phyloP scores from a whole-genome alignment of 2,113 vertebrate species.

The Orthochromis indermauri region DNA sequence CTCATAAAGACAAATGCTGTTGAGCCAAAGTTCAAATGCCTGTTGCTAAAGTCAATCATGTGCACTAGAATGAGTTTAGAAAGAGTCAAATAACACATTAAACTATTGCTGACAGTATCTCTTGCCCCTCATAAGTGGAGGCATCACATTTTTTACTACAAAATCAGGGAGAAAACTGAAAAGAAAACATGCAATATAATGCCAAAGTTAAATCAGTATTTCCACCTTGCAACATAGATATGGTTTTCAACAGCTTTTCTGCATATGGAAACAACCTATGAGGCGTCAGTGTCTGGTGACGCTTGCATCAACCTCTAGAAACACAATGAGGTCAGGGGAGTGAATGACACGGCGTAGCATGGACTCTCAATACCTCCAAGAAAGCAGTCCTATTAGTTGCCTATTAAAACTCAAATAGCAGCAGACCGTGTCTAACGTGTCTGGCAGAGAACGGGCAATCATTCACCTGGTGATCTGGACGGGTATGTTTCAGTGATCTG shows the following conservation, averaged over 20 bases:
- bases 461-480: conserved; percentile 37
- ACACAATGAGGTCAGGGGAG: conserved; percentile 56
- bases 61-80: not conserved
- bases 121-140: not conserved
- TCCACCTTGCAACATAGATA: not conserved
- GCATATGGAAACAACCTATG: conserved; percentile 33
- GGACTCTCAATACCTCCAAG: conserved; percentile 42
- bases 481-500: conserved; percentile 24
- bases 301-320: conserved; percentile 35
- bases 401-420: conserved; percentile 34
- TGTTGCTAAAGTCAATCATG: not conserved
- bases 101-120: conserved; percentile 34
- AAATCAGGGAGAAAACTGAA: not conserved
- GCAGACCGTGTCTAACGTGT: conserved; percentile 11
- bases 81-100: not conserved
- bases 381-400: conserved; percentile 37
- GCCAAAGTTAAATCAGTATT: conserved; percentile 17
- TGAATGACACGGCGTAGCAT: conserved; percentile 32
- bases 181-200: not conserved
- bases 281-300: conserved; percentile 42
- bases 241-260: not conserved
- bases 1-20: not conserved
- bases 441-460: conserved; percentile 2
- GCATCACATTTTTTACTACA: not conserved
- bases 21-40: conserved; percentile 11